Conservation (phyloP, 2,797 vertebrate genomes). For the Eidolon dupreanum region DNA sequence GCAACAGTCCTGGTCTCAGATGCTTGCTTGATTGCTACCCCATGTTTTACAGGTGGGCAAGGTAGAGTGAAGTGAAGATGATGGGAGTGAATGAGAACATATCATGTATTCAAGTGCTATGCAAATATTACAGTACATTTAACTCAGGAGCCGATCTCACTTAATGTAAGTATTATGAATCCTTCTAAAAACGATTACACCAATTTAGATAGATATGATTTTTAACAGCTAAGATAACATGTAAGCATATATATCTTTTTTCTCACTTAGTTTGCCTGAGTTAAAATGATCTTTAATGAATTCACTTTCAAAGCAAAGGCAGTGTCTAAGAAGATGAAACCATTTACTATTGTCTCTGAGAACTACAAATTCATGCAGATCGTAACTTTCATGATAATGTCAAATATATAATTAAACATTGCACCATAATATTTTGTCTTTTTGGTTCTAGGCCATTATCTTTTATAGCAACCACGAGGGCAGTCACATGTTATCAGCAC, state of each 20-base stretch:
- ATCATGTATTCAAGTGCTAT: not conserved
- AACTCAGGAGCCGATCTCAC: not conserved
- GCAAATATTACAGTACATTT: not conserved
- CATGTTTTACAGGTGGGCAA: not conserved
- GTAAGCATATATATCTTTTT: not conserved
- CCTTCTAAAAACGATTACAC: not conserved
- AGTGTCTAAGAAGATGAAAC: not conserved
- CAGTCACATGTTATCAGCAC: not conserved
- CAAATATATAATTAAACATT: not conserved
- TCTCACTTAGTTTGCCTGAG: not conserved
- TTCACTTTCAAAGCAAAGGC: not conserved
- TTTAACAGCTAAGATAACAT: not conserved
- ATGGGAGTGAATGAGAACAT: not conserved
- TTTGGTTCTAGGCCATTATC: not conserved
- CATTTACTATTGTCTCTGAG: not conserved
- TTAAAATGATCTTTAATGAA: slow-evolving; percentile 13
- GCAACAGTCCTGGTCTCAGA: fast-evolving
- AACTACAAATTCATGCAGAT: not conserved
- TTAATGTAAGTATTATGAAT: not conserved
- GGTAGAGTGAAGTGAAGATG: not conserved
- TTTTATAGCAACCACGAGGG: not conserved
- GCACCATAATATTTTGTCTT: not conserved
- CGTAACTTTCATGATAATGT: not conserved
- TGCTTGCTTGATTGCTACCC: not conserved
- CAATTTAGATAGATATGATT: slow-evolving; percentile 7